phyloP scores from a whole-genome alignment of 2,113 vertebrate genomes.

The Trachemys scripta region DNA sequence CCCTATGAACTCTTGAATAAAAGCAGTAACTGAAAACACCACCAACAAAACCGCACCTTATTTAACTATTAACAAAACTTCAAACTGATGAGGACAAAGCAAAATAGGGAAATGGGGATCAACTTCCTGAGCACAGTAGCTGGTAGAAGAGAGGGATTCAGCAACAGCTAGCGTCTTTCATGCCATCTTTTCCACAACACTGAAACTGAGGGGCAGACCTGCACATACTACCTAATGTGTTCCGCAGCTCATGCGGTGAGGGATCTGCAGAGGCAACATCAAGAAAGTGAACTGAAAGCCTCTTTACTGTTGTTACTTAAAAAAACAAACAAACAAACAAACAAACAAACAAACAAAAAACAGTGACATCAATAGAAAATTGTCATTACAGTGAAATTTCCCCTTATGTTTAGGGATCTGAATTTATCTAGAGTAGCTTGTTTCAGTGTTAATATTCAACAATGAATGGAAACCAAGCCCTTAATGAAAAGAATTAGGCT shows the following conservation, averaged over 20 bases:
- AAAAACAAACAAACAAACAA: no score
- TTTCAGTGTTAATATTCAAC: neutral
- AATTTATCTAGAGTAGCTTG: neutral
- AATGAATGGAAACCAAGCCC: neutral
- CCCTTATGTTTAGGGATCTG: neutral
- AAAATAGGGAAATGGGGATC: neutral
- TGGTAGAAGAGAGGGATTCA: neutral
- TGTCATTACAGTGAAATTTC: neutral
- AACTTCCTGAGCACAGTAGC: neutral
- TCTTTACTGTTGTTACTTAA: neutral
- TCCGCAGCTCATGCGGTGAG: neutral
- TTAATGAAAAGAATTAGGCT: neutral
- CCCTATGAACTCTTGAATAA: neutral
- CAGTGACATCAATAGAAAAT: neutral
- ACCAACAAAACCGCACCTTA: neutral
- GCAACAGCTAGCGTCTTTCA: neutral
- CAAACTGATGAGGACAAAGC: neutral
- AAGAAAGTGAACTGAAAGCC: neutral
- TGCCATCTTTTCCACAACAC: slow-evolving; percentile 12
- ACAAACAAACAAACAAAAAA: neutral
- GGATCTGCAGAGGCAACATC: neutral
- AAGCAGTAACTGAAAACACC: neutral
- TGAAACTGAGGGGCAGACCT: slow-evolving; percentile 11
- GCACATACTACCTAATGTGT: slow-evolving; percentile 11
- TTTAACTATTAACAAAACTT: neutral